Base-by-base conservation (phyloP, 1,140 invertebrate species). In the Fopius arisanus region DNA sequence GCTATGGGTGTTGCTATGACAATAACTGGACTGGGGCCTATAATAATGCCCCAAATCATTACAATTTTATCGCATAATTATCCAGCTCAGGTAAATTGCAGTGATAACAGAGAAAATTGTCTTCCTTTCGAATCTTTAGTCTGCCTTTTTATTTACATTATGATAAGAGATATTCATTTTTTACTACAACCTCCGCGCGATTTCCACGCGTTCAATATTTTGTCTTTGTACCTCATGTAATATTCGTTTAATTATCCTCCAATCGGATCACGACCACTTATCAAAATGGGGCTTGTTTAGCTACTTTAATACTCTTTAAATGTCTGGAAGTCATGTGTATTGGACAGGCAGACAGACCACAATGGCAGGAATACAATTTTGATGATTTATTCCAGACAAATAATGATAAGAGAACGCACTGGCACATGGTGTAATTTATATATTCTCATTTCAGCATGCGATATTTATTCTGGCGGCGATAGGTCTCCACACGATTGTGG, bases 1-100 rank as follows among this genome's bases (percentile, higher is more conserved):
- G 94, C 94, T 0, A 91, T 93, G 62, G 92, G 93, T 6, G 80
- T 93, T 1, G 90, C 93, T 0, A 91, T 93, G 84, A 92, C 92
- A 0, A 89, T 93, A 12, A 93, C 93, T 37, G 93, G 92, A 19
- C 77, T 94, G 1, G 93, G 94, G 5, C 93, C 94, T 77, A 92
- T 93, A 77, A 75, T 94, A 4, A 92, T 94, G 89, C 94, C 94
- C 0, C 90, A 92, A 72, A 80, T 95, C 29, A 90, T 93, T 28
- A 84, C 89, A 28, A 86, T 89, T 68, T 86, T 93, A 6, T 75
- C 93, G 40, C 86, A 91, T 26, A 82, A 87, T 41, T 92, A 91
- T 78, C 89, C 88, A 6, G 90, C 89, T 76, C 86, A 82, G 79
- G 89, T 89, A 62, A 89, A 14, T 26, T 43, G 10, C 0, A 43